Percentiles rank a stretch among this genome's conserved stretches.
Conservation (phyloP, 2,888 invertebrate species). For the Eupithecia subumbrata region DNA sequence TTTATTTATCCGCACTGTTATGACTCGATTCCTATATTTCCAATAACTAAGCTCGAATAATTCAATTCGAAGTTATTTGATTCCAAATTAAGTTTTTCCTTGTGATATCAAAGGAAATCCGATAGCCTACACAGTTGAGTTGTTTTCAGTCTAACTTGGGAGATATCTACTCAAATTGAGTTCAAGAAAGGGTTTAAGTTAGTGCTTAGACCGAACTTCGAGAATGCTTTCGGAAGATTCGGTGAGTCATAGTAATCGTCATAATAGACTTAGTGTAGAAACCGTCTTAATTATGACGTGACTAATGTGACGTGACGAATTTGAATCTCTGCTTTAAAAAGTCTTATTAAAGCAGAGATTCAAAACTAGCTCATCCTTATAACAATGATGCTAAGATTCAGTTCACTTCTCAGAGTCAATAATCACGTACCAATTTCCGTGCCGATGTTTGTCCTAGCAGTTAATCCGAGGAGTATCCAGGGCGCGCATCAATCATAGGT, state of each 20-base stretch:
- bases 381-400: not conserved
- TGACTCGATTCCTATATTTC: not conserved
- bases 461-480: not conserved
- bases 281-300: too few relatives aligned
- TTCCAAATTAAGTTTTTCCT: not conserved
- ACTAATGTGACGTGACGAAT: too few relatives aligned
- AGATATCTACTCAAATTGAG: not conserved
- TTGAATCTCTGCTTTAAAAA: too few relatives aligned
- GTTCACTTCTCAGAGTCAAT: not conserved
- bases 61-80: not conserved
- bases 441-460: not conserved
- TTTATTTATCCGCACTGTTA: not conserved
- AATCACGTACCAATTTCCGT: not conserved
- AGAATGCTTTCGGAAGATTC: not conserved
- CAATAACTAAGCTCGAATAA: not conserved
- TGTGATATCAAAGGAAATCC: not conserved
- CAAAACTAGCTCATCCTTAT: not conserved
- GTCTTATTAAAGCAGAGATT: not conserved
- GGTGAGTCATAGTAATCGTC: not conserved
- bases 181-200: not conserved
- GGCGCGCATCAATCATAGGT: constrained; percentile 25
- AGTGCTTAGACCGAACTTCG: not conserved
- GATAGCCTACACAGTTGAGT: not conserved
- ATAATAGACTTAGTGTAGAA: too few relatives aligned
- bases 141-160: not conserved